Evolutionary conservation across 2,888 invertebrate genomes (phyloP).

Genomic region (Belgica antarctica): DNA sequence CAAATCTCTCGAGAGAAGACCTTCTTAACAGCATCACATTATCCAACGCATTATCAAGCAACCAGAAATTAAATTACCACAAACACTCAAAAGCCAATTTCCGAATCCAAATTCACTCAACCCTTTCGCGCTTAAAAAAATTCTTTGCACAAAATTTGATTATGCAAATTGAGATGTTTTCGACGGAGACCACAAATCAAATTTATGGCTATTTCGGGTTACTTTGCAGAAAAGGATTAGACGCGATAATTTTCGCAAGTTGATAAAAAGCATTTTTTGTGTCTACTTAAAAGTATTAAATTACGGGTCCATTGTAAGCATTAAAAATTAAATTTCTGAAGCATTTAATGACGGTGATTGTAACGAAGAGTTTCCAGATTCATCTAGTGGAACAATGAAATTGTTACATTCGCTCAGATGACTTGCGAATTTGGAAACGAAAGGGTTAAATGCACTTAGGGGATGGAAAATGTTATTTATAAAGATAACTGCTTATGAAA

Average conservation of each 20-base stretch:
- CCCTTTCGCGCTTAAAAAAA: constrained; percentile 9
- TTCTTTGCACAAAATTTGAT: constrained; percentile 32
- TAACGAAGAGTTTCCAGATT: not conserved
- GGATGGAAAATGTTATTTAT: not conserved
- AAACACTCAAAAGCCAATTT: constrained; percentile 14
- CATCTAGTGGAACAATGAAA: constrained; percentile 30
- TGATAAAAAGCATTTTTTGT: not conserved
- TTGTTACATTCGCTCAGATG: constrained; percentile 22
- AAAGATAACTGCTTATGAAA: constrained; percentile 27
- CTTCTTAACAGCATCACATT: constrained; percentile 28
- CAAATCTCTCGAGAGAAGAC: not conserved
- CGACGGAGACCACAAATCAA: constrained; percentile 38
- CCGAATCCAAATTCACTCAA: constrained; percentile 4
- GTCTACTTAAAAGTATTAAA: constrained; percentile 36
- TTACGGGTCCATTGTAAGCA: constrained; percentile 37
- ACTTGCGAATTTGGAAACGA: constrained; percentile 33
- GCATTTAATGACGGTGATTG: constrained; percentile 17
- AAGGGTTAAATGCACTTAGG: constrained; percentile 30
- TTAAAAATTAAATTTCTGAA: constrained; percentile 18
- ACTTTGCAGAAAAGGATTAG: constrained; percentile 30
- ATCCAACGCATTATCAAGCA: constrained; percentile 23
- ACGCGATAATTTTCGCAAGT: constrained; percentile 32
- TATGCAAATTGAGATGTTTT: constrained; percentile 41
- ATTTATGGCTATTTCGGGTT: constrained; percentile 28
- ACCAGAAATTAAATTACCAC: constrained; percentile 23